Conservation (phyloP, 1,140 invertebrate genomes). For the Pemphigus obesinymphae region DNA sequence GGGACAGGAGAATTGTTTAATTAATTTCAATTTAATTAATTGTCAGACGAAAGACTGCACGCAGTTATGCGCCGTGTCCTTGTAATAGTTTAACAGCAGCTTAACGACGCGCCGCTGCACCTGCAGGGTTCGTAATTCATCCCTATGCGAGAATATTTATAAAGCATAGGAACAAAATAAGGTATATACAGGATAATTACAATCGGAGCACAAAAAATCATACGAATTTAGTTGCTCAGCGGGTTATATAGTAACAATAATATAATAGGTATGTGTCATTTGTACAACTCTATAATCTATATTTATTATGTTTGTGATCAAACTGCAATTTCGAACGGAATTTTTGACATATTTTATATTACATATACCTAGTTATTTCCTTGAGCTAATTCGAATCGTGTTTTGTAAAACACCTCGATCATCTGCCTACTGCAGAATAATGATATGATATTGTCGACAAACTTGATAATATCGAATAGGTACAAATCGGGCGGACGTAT, state of each 20-base stretch:
- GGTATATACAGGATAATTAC: background rate
- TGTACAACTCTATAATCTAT: no score
- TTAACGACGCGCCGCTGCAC: background rate
- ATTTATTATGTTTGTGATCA: no score
- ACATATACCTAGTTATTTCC: constrained; percentile 2
- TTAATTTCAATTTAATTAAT: constrained; percentile 22
- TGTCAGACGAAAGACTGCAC: background rate
- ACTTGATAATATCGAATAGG: background rate
- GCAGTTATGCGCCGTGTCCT: background rate
- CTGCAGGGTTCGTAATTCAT: background rate
- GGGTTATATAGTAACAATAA: no score
- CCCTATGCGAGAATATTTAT: background rate
- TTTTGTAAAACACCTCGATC: background rate
- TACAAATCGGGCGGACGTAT: background rate
- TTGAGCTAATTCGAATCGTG: background rate
- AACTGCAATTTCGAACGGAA: no score
- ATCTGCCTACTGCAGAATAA: background rate
- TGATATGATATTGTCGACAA: background rate
- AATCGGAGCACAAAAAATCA: background rate
- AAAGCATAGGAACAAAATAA: no score
- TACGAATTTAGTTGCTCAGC: no score
- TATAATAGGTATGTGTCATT: no score
- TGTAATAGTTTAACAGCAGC: background rate
- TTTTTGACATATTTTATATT: no score
- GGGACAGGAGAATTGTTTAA: background rate